phyloP scores from a whole-genome alignment of 2,888 invertebrate species.

The Eupithecia centaureata region DNA sequence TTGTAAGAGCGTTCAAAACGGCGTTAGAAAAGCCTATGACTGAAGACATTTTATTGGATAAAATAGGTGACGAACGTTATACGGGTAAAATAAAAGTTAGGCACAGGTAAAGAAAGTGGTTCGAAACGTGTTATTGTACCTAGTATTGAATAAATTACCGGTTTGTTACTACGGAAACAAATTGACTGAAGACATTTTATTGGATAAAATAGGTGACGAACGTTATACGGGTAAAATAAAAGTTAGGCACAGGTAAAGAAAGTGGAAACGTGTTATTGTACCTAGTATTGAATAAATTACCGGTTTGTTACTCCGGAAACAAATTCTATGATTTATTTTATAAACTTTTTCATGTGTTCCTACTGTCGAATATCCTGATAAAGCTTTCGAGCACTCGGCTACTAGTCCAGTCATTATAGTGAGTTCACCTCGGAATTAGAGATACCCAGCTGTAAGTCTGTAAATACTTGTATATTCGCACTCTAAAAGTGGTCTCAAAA shows the following conservation, averaged over 20 bases:
- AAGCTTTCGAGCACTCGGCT: no score
- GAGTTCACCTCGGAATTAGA: no score
- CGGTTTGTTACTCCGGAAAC: neutral
- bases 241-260: slow-evolving; percentile 51
- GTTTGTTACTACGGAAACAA: neutral
- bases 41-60: slow-evolving; percentile 53
- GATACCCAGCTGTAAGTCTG: no score
- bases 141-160: neutral
- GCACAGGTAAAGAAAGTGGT: slow-evolving; percentile 44
- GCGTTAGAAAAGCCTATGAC: slow-evolving; percentile 48
- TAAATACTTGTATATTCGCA: no score
- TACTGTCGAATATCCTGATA: no score
- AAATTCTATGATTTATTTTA: neutral
- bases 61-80: slow-evolving; percentile 59
- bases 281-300: neutral
- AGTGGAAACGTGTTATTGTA: neutral
- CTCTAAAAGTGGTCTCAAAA: no score
- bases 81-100: slow-evolving; percentile 65
- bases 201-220: slow-evolving; percentile 59
- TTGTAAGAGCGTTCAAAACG: slow-evolving; percentile 49
- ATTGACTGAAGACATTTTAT: slow-evolving; percentile 51
- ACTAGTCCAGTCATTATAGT: no score
- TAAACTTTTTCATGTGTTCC: no score
- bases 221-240: slow-evolving; percentile 65
- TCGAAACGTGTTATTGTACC: neutral